Evolutionary conservation across 2,797 vertebrate genomes (phyloP), one percentile per base, ranked within the genome.

Genomic region (Gallirallus australis): DNA sequence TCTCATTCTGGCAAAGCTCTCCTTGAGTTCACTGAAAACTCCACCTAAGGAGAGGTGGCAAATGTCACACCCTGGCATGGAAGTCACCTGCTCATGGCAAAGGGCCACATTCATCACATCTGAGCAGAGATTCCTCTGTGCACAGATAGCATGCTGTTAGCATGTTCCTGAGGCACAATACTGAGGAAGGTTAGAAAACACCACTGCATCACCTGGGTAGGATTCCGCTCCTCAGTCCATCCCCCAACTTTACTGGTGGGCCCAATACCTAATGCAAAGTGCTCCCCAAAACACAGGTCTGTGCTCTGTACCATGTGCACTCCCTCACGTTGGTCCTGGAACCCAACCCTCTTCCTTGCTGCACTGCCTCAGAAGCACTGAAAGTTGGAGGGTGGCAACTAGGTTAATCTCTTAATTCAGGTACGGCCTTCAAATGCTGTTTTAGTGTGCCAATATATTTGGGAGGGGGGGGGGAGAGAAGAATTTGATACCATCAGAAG

Each of bases 281-380:
- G 16, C 10, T 17, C 28, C 77, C 68, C 47, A 39, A 35, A 60
- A 65, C 25, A 19, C 12, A 8, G 19, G 21, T 12, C 52, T 64
- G 50, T 33, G 83, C 39, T 23, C 4, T 2, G 20, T 10, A 53
- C 33, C 15, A n/a, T 27, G 30, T 1, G 7, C 12, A 1, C 28
- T 53, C 15, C 2, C 50, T 11, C 64, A 37, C 30, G 0, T 0
- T 15, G 39, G 42, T 31, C 33, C 3, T 2, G 20, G 31, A 80
- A 45, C 28, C 45, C 31, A 35, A 15, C 65, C 31, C 28, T 56
- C 40, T 35, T 6, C 42, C 48, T 64, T 33, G 54, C 59, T 69
- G 66, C 2, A 7, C 21, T 47, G 12, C 39, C 47, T 71, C 63
- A 42, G 73, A 31, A 77, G 65, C 45, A n/a, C 57, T 47, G 24